Percentiles rank a stretch among this genome's conserved stretches.
These are phyloP conservation scores for Lagodon rhomboides DNA, from an alignment of 2,797 vertebrate species.

Conservation along the genomic window DNA sequence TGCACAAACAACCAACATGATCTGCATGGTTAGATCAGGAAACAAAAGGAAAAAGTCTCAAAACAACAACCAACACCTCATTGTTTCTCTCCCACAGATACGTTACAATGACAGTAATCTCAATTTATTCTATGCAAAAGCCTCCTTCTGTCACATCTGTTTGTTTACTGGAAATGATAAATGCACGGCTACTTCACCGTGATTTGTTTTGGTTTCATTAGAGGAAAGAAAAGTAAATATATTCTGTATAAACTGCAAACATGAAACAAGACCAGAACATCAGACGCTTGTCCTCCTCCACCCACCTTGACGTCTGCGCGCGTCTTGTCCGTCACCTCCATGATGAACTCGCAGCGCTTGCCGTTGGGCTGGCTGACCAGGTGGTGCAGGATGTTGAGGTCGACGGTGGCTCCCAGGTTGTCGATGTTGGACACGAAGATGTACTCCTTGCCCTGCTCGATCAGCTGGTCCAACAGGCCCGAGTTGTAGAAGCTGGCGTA, in stretches of 20 bases:
- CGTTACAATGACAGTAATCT: too few relatives aligned
- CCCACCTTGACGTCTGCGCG: conserved; percentile 95
- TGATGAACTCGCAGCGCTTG: conserved; percentile 95
- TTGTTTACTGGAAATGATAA: too few relatives aligned
- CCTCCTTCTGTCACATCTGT: too few relatives aligned
- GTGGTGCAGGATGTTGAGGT: conserved; percentile 95
- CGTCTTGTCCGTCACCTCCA: conserved; percentile 99
- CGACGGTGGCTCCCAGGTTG: conserved; percentile 96
- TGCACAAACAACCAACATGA: too few relatives aligned
- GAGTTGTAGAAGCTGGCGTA: conserved; percentile 96
- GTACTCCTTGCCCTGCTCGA: conserved; percentile 93
- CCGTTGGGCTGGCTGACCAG: conserved; percentile 94
- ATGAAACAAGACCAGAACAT: too few relatives aligned
- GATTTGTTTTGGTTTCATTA: too few relatives aligned
- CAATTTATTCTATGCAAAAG: background rate
- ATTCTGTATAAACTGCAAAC: too few relatives aligned
- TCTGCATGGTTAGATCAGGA: background rate
- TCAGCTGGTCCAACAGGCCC: conserved; percentile 91
- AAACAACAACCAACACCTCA: too few relatives aligned
- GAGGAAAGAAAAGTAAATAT: too few relatives aligned
- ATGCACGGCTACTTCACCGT: too few relatives aligned
- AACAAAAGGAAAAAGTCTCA: too few relatives aligned
- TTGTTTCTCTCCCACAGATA: too few relatives aligned
- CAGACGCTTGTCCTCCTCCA: background rate
- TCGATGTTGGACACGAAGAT: conserved; percentile 98